A percentile compares a stretch with the other conserved stretches of the same genome.
Evolutionary conservation across 2,113 vertebrate genomes (phyloP).

Genomic region (Myocastor coypus): DNA sequence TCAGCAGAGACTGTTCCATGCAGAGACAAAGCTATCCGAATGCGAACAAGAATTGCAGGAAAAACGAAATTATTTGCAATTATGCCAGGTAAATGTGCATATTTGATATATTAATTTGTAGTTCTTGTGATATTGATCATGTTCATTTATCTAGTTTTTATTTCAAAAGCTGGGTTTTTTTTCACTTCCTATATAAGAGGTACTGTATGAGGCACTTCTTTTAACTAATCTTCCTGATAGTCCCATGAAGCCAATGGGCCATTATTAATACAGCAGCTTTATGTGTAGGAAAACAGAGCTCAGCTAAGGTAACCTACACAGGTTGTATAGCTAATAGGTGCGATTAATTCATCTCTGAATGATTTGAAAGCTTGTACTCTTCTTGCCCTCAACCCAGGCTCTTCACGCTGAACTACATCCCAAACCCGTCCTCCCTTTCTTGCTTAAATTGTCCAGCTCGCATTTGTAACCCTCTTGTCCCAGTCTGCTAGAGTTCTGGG

Average conservation of each 20-base stretch:
- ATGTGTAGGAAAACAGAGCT: not conserved
- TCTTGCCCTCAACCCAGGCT: not conserved
- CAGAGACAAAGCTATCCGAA: slow-evolving; percentile 95
- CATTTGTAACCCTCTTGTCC: not conserved
- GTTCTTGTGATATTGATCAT: slow-evolving; percentile 27
- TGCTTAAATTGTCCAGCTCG: not conserved
- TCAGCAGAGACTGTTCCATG: slow-evolving; percentile 94
- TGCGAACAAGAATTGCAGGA: slow-evolving; percentile 97
- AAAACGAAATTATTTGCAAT: slow-evolving; percentile 97
- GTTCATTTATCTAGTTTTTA: slow-evolving; percentile 8
- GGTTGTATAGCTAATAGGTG: not conserved
- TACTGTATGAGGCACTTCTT: not conserved
- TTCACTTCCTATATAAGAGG: not conserved
- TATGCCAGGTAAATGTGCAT: slow-evolving; percentile 94
- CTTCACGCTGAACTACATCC: not conserved
- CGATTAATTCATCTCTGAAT: not conserved
- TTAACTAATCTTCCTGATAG: not conserved
- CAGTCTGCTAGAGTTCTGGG: not conserved
- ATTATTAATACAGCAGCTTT: not conserved
- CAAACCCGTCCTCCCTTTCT: not conserved
- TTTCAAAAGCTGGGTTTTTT: not conserved
- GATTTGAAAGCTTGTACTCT: not conserved
- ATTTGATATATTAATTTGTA: slow-evolving; percentile 52
- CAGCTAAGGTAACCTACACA: not conserved
- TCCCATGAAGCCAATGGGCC: not conserved